These are phyloP conservation scores for Trachymyrmex septentrionalis DNA, from an alignment of 1,140 invertebrate genomes.

Conservation along the genomic window DNA sequence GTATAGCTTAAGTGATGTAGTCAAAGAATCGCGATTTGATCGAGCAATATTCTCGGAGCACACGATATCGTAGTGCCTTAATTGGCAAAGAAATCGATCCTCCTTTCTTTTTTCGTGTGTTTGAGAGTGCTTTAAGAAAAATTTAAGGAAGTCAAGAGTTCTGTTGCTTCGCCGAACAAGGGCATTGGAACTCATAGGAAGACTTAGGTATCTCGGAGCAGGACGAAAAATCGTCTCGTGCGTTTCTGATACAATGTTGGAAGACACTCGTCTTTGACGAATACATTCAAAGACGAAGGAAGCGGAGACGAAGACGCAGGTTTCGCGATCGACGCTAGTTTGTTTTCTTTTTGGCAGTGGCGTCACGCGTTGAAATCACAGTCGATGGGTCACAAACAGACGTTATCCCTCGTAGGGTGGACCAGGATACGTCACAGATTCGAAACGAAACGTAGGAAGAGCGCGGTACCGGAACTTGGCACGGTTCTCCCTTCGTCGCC, in stretches of 20 bases:
- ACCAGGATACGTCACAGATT: conserved; percentile 36
- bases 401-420: conserved; percentile 23
- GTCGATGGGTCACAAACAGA: conserved; percentile 13
- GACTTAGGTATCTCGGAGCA: conserved; percentile 29
- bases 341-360: conserved; percentile 69
- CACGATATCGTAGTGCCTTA: background rate
- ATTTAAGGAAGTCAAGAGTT: conserved; percentile 1
- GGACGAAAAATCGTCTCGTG: background rate
- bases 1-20: background rate
- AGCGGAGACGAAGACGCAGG: conserved; percentile 22
- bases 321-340: conserved; percentile 30
- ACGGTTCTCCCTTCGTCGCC: conserved; percentile 55
- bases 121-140: background rate
- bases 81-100: background rate
- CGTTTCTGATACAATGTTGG: conserved; percentile 39
- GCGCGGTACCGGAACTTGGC: conserved; percentile 65
- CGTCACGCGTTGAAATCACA: conserved; percentile 60
- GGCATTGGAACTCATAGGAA: conserved; percentile 19
- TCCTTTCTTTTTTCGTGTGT: background rate
- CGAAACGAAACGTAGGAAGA: conserved; percentile 42
- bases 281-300: conserved; percentile 25
- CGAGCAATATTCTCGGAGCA: background rate
- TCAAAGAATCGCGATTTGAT: conserved; percentile 6
- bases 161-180: background rate
- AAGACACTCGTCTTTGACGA: conserved; percentile 46